phyloP scores from a whole-genome alignment of 2,113 vertebrate species.

The Alectura lathami region DNA sequence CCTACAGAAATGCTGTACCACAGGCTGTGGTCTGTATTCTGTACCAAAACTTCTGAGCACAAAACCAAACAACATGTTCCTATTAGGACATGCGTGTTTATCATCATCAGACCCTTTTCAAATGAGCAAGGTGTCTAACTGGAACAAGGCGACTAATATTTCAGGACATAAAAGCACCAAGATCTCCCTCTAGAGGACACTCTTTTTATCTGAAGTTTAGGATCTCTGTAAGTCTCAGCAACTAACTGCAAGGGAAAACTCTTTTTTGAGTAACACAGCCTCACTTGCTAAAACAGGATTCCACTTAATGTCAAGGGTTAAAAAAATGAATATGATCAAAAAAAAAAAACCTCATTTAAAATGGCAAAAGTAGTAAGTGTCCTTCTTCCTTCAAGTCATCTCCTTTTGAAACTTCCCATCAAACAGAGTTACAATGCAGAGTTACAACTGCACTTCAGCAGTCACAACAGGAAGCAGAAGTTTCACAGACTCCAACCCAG shows the following conservation, averaged over 20 bases:
- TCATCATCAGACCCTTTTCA: neutral
- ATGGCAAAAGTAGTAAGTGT: neutral
- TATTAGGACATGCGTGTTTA: neutral
- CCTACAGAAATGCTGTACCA: neutral
- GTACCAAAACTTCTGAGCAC: neutral
- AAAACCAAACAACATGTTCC: neutral
- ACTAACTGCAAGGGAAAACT: neutral
- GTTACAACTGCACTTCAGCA: neutral
- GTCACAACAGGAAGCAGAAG: neutral
- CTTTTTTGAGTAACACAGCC: neutral
- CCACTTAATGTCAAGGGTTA: neutral
- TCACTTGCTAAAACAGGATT: neutral
- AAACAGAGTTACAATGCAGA: neutral
- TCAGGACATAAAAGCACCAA: constrained; percentile 19
- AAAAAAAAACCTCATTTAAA: neutral
- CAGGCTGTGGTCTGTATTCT: neutral
- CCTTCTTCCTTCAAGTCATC: neutral
- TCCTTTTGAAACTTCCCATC: neutral
- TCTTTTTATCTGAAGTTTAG: neutral
- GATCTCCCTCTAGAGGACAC: constrained; percentile 62
- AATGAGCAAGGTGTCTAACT: neutral
- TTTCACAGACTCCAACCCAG: neutral
- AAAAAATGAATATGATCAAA: too few species aligned
- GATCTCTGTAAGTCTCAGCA: neutral
- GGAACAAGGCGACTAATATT: neutral